These are phyloP conservation scores for Lepetodrilus schrolli DNA, from an alignment of 2,888 invertebrate species.

Conservation along the genomic window DNA sequence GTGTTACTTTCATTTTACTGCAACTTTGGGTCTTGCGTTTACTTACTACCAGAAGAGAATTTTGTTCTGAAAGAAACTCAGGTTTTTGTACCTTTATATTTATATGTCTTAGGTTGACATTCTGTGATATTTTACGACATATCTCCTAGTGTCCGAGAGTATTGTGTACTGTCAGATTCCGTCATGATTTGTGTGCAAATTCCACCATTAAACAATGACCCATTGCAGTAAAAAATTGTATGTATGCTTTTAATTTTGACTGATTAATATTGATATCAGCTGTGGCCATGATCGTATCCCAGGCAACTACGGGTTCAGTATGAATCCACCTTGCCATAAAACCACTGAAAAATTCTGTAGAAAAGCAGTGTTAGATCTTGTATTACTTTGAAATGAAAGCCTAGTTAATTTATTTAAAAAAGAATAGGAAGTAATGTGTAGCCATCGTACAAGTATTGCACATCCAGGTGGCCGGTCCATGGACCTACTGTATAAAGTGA, in stretches of 20 bases:
- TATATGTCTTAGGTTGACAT: slow-evolving; percentile 27
- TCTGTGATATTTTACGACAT: slow-evolving; percentile 31
- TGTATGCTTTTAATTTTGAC: slow-evolving; percentile 25
- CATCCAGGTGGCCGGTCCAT: no score
- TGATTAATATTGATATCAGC: slow-evolving; percentile 26
- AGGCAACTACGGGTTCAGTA: background rate
- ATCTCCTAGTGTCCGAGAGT: slow-evolving; percentile 16
- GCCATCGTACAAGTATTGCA: no score
- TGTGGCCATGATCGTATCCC: background rate
- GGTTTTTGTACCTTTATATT: slow-evolving; percentile 31
- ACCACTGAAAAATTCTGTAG: background rate
- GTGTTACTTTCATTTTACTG: slow-evolving; percentile 19
- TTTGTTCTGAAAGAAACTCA: slow-evolving; percentile 27
- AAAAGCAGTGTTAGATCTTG: background rate
- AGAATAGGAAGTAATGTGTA: background rate
- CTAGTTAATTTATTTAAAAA: no score
- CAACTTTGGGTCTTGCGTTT: slow-evolving; percentile 27
- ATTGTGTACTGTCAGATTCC: slow-evolving; percentile 1
- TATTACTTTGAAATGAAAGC: background rate
- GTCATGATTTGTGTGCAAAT: slow-evolving; percentile 10
- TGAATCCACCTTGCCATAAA: background rate
- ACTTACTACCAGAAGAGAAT: slow-evolving; percentile 24
- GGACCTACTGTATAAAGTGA: no score
- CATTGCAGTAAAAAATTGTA: slow-evolving; percentile 28
- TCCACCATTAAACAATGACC: slow-evolving; percentile 1